Percentiles rank a stretch among this genome's conserved stretches.
phyloP scores from a whole-genome alignment of 1,140 invertebrate species.

The Euura lappo region DNA sequence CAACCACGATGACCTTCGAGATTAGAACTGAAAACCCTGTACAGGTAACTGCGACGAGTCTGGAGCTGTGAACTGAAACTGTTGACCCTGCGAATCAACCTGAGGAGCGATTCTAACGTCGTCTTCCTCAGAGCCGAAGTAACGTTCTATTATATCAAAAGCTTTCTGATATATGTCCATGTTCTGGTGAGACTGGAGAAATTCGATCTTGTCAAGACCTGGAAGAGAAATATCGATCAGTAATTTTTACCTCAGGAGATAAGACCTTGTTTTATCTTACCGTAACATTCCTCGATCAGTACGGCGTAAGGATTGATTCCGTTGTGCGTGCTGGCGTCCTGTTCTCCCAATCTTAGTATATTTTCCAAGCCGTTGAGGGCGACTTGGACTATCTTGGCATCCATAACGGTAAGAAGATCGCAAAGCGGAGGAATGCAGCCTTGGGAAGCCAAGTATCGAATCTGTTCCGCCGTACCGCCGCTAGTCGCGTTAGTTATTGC shows the following conservation, averaged over 20 bases:
- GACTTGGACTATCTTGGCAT: constrained; percentile 97
- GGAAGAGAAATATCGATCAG: constrained; percentile 38
- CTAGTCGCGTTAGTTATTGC: constrained; percentile 97
- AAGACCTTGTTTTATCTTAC: constrained; percentile 65
- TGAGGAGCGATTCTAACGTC: constrained; percentile 82
- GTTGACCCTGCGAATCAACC: constrained; percentile 77
- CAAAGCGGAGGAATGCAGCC: constrained; percentile 95
- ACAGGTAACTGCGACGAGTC: constrained; percentile 72
- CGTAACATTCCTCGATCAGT: constrained; percentile 94
- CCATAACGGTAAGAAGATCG: constrained; percentile 91
- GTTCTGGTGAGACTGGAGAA: constrained; percentile 95
- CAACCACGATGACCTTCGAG: background rate
- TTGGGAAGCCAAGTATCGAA: constrained; percentile 71
- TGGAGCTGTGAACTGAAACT: constrained; percentile 78
- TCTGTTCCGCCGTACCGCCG: constrained; percentile 92
- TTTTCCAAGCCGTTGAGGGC: constrained; percentile 96
- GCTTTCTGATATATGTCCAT: constrained; percentile 96
- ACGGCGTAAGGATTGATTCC: constrained; percentile 91
- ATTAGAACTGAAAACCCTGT: constrained; percentile 82
- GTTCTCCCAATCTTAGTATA: constrained; percentile 91
- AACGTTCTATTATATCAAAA: constrained; percentile 95
- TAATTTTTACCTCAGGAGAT: constrained; percentile 8
- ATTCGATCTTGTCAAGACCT: constrained; percentile 98
- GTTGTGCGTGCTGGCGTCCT: constrained; percentile 71
- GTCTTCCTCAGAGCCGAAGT: constrained; percentile 91